A percentile compares a stretch with the other conserved stretches of the same genome.
Evolutionary conservation across 2,888 invertebrate species (phyloP).

Genomic region (Busseola fusca): DNA sequence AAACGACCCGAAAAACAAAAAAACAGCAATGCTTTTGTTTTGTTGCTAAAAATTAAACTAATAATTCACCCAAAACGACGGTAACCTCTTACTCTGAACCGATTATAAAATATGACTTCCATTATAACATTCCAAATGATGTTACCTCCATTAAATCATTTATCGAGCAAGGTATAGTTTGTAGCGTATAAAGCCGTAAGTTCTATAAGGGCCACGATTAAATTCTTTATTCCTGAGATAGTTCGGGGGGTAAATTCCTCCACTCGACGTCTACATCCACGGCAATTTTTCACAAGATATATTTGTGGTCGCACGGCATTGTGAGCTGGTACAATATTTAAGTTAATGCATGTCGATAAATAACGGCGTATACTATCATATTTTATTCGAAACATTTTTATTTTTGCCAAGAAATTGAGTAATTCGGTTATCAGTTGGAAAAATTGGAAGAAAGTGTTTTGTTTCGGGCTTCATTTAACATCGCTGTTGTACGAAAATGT

Average conservation of each 20-base stretch:
- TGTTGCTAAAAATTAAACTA: constrained; percentile 4
- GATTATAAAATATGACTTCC: constrained; percentile 39
- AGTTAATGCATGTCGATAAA: constrained; percentile 63
- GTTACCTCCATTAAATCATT: constrained; percentile 42
- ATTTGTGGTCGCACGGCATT: constrained; percentile 60
- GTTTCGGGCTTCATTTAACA: constrained; percentile 57
- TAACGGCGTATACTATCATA: constrained; percentile 44
- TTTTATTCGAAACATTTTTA: constrained; percentile 53
- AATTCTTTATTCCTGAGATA: constrained; percentile 75
- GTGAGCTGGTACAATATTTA: constrained; percentile 64
- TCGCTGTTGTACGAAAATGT: constrained; percentile 45
- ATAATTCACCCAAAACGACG: constrained; percentile 11
- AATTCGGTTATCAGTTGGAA: constrained; percentile 46
- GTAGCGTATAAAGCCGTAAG: constrained; percentile 73
- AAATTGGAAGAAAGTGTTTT: constrained; percentile 53
- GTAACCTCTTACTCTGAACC: not conserved
- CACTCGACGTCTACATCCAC: constrained; percentile 78
- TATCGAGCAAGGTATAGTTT: constrained; percentile 57
- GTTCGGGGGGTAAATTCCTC: constrained; percentile 71
- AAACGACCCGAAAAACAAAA: not conserved
- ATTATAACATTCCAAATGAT: constrained; percentile 46
- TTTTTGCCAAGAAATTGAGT: constrained; percentile 54
- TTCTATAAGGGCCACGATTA: constrained; percentile 75
- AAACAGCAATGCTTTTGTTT: not conserved
- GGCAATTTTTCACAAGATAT: constrained; percentile 80